Evolutionary conservation across 2,113 vertebrate species (phyloP).

Genomic region (Gasterosteus aculeatus): DNA sequence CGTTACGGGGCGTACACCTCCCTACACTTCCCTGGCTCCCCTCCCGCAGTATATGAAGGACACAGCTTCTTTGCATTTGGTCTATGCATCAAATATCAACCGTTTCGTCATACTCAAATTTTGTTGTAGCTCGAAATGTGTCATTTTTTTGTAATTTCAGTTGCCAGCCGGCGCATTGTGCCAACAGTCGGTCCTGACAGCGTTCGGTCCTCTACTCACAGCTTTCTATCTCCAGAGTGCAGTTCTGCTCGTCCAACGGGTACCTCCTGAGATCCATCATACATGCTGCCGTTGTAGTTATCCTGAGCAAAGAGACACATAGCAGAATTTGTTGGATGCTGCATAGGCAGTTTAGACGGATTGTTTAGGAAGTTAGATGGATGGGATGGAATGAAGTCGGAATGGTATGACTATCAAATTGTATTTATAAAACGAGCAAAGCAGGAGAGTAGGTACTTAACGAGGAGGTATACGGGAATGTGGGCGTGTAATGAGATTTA

Average conservation of each 20-base stretch:
- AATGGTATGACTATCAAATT: background rate
- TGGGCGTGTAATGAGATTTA: slow-evolving; percentile 22
- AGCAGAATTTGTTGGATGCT: slow-evolving; percentile 19
- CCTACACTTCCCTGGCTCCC: too few species aligned
- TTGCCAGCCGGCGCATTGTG: too few species aligned
- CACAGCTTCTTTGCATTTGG: too few species aligned
- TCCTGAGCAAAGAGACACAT: slow-evolving; percentile 79
- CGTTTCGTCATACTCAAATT: too few species aligned
- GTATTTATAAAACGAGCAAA: slow-evolving; percentile 24
- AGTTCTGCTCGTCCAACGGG: slow-evolving; percentile 94
- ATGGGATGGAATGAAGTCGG: background rate
- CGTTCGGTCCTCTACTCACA: slow-evolving; percentile 84
- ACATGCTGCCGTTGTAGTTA: slow-evolving; percentile 94
- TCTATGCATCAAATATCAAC: too few species aligned
- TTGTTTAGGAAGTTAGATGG: background rate
- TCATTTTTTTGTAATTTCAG: too few species aligned
- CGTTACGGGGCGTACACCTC: too few species aligned
- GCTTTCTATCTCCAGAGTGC: slow-evolving; percentile 95
- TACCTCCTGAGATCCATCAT: slow-evolving; percentile 96
- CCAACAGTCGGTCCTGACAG: slow-evolving; percentile 19
- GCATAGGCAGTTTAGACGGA: slow-evolving; percentile 21
- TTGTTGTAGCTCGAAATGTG: too few species aligned
- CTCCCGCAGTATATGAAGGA: too few species aligned
- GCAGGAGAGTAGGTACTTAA: slow-evolving; percentile 10
- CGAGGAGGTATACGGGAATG: slow-evolving; percentile 2